Evolutionary conservation across 2,888 invertebrate genomes (phyloP).

Genomic region (Atrina japonica): DNA sequence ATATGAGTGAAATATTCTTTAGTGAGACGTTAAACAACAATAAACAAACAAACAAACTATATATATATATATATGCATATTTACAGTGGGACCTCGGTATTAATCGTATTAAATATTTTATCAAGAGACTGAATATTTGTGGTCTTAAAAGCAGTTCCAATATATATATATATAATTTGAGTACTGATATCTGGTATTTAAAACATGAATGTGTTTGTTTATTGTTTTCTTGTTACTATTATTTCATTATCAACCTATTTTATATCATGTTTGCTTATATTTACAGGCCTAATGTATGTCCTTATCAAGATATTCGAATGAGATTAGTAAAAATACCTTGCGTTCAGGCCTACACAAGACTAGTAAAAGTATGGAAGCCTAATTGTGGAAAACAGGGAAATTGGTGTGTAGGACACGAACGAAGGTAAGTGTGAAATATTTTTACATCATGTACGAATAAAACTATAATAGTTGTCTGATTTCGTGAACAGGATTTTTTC

Average conservation of each 20-base stretch:
- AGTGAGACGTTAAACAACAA: too few relatives aligned
- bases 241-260: neutral
- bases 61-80: too few relatives aligned
- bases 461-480: too few relatives aligned
- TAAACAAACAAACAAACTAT: too few relatives aligned
- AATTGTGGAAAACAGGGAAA: constrained; percentile 80
- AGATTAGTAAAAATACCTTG: constrained; percentile 81
- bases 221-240: too few relatives aligned
- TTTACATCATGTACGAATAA: too few relatives aligned
- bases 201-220: too few relatives aligned
- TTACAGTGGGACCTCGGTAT: neutral
- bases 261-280: constrained; percentile 10
- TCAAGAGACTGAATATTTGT: too few relatives aligned
- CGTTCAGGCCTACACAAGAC: constrained; percentile 81
- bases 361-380: constrained; percentile 82
- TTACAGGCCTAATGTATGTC: constrained; percentile 82
- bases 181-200: too few relatives aligned
- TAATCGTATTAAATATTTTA: neutral
- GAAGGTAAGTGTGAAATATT: constrained; percentile 77
- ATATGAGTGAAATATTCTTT: too few relatives aligned
- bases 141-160: neutral
- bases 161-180: too few relatives aligned
- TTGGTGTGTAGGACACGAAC: constrained; percentile 82
- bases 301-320: constrained; percentile 81
- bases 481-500: too few relatives aligned